A percentile compares a stretch with the other conserved stretches of the same genome.
Conservation (phyloP, 2,797 vertebrate genomes). For the Schizothorax lantsangensis region DNA sequence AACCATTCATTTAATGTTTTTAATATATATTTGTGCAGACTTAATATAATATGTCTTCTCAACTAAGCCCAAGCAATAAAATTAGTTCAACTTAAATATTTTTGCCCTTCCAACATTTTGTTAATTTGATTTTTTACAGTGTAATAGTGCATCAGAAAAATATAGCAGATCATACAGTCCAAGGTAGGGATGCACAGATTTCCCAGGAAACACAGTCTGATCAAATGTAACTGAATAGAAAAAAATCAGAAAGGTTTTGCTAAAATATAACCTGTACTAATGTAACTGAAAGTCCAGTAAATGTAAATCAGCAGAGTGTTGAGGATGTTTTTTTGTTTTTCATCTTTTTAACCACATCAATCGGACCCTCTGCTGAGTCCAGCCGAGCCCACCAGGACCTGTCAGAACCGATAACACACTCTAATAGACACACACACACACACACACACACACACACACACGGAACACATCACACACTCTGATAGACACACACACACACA, state of each 20-base stretch:
- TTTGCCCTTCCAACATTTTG: too few relatives aligned
- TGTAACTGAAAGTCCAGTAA: background rate
- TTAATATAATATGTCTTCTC: too few relatives aligned
- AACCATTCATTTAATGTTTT: too few relatives aligned
- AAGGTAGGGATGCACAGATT: background rate
- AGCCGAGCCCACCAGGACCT: slow-evolving; percentile 77
- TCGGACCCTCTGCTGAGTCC: slow-evolving; percentile 77
- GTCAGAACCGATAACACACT: slow-evolving; percentile 82
- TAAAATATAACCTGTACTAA: background rate
- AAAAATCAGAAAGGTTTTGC: background rate
- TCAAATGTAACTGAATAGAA: background rate
- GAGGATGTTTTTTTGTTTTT: slow-evolving; percentile 75
- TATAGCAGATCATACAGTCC: background rate
- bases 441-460: background rate
- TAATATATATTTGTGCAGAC: too few relatives aligned
- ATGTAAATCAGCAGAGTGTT: slow-evolving; percentile 74
- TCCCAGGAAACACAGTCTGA: background rate
- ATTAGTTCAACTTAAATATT: too few relatives aligned
- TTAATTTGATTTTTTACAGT: too few relatives aligned
- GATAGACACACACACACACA: background rate
- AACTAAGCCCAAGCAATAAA: too few relatives aligned
- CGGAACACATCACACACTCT: background rate
- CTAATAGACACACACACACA: slow-evolving; percentile 66
- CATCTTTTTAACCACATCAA: slow-evolving; percentile 70
- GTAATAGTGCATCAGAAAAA: background rate